Conservation (phyloP, 2,888 invertebrate species). For the Hanleya hanleyi region DNA sequence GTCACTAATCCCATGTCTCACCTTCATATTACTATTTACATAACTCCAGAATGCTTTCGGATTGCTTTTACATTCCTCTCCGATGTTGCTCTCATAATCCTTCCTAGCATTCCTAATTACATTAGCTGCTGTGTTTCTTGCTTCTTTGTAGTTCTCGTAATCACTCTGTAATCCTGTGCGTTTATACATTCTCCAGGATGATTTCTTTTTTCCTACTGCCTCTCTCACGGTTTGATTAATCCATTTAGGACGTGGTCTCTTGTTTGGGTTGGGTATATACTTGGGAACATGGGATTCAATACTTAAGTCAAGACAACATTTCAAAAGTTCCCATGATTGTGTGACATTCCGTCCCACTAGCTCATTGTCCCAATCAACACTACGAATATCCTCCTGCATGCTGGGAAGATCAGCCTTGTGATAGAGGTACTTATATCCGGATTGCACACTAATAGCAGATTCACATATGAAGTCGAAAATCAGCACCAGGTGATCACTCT, state of each 20-base stretch:
- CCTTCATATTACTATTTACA: too few relatives aligned
- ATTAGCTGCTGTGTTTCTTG: too few relatives aligned
- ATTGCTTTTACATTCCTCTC: too few relatives aligned
- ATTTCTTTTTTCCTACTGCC: background rate
- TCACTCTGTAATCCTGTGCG: too few relatives aligned
- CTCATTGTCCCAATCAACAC: background rate
- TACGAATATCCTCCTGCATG: background rate
- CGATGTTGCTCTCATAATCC: too few relatives aligned
- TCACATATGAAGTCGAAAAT: background rate
- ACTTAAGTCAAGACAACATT: background rate
- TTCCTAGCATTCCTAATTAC: too few relatives aligned
- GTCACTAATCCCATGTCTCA: too few relatives aligned
- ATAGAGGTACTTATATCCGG: background rate
- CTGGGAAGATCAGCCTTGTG: background rate
- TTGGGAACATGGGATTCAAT: too few relatives aligned
- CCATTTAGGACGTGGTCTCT: background rate
- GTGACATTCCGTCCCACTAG: background rate
- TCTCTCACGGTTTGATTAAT: background rate
- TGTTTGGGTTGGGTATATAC: background rate
- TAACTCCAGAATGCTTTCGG: too few relatives aligned
- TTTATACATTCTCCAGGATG: background rate
- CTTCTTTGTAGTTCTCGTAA: too few relatives aligned
- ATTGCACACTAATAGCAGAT: background rate
- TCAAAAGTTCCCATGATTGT: background rate
- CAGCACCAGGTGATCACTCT: too few relatives aligned